Evolutionary conservation across 1,140 invertebrate genomes (phyloP).

Genomic region (Hestina assimilis): DNA sequence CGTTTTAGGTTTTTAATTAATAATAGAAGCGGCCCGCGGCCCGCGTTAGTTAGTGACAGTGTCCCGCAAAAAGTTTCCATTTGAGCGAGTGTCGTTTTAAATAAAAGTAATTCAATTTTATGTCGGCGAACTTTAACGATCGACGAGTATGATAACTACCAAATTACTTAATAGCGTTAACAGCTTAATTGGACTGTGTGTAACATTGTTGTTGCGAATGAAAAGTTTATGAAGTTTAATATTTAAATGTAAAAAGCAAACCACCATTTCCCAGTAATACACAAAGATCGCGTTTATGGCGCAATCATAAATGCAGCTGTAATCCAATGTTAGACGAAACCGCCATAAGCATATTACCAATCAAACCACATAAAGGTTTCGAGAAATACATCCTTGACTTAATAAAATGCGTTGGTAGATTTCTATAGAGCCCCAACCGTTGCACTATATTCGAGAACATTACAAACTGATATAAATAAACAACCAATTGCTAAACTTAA

Average conservation of each 20-base stretch:
- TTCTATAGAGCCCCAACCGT: conserved; percentile 20
- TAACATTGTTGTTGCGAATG: conserved; percentile 20
- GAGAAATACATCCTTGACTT: conserved; percentile 56
- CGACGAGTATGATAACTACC: conserved; percentile 25
- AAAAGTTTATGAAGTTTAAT: conserved; percentile 22
- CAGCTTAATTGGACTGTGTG: conserved; percentile 28
- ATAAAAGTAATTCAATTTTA: conserved; percentile 39
- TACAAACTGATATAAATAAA: conserved; percentile 1
- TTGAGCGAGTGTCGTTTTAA: conserved; percentile 28
- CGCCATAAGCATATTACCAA: conserved; percentile 65
- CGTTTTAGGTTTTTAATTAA: conserved; percentile 60
- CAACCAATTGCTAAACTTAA: conserved; percentile 8
- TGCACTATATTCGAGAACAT: conserved; percentile 3
- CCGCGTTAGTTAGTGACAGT: conserved; percentile 38
- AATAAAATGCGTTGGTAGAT: conserved; percentile 68
- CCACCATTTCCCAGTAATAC: no score
- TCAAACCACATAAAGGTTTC: conserved; percentile 54
- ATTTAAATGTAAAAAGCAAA: background rate
- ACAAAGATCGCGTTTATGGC: conserved; percentile 9
- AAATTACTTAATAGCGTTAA: conserved; percentile 35
- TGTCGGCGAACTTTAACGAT: conserved; percentile 22
- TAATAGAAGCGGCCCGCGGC: conserved; percentile 41
- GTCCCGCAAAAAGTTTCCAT: conserved; percentile 31
- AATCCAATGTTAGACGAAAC: conserved; percentile 47
- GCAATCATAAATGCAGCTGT: conserved; percentile 48